Base-by-base conservation (phyloP, 2,888 invertebrate species). In the Dorcus parallelipipedus region DNA sequence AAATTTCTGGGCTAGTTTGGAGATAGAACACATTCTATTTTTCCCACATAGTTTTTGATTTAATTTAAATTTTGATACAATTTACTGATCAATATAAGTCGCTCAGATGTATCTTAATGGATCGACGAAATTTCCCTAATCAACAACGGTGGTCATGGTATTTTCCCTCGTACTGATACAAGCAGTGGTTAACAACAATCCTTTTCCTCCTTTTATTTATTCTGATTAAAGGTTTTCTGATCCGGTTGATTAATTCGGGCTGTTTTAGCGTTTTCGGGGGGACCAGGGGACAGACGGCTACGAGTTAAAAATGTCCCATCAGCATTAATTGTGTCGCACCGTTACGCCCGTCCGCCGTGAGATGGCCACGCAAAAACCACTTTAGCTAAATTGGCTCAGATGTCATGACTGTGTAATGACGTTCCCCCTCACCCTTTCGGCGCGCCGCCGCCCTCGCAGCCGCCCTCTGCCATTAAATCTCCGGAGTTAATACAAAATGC, bases 401-500 rank as follows among this genome's bases (percentile, higher is more conserved):
- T 76, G 76, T 76, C 76, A 76, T 76, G 75, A 75, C 75, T 74
- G 70, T 72, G 73, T 76, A 76, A 76, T 76, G 75, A 74, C 69
- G 65, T 60, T 64, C 64, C 26, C 65, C 66, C 67, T 61, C 64
- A 58, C 61, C 67, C 63, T 64, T 59, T 63, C 59, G 54, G 60
- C 63, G 59, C 55, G 49, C 64, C 59, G 57, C 62, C 50, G 54
- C 62, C 64, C 59, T 64, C 59, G 66, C 60, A 69, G 60, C 71
- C 73, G 71, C 74, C 74, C 72, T 69, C 70, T 71, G 72, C 77
- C 78, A 78, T 78, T 78, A 78, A 78, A 78, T 78, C 78, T 78
- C 76, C 76, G 75, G 75, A 77, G 76, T 77, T 78, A 78, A 78
- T 78, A 78, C 78, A 76, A 78, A 78, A 78, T 78, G 78, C 78